Evolutionary conservation across 2,888 invertebrate species (phyloP).

Genomic region (Drosophila engyochracea): DNA sequence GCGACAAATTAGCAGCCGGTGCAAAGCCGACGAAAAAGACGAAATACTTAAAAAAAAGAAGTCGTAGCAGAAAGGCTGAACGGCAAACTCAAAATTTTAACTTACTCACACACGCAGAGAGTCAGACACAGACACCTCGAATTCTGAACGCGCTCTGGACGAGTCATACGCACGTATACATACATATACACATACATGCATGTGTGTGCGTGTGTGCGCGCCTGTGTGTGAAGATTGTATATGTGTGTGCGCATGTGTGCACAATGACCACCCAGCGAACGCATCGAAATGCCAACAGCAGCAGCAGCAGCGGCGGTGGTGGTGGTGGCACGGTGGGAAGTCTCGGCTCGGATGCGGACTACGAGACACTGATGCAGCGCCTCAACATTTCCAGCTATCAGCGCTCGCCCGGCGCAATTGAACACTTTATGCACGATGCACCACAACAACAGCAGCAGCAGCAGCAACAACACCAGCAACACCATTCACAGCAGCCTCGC

Average conservation of each 20-base stretch:
- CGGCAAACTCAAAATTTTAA: conserved; percentile 11
- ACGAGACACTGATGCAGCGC: conserved; percentile 83
- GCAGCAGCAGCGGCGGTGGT: conserved; percentile 10
- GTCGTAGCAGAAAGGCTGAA: conserved; percentile 8
- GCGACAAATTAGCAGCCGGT: conserved; percentile 1
- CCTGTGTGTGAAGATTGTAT: conserved; percentile 5
- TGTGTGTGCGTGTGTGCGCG: conserved; percentile 11
- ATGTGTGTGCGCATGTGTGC: conserved; percentile 29
- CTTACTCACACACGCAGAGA: not conserved
- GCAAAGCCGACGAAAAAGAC: conserved; percentile 9
- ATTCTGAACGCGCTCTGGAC: conserved; percentile 32
- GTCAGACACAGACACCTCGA: not conserved
- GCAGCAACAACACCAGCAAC: conserved; percentile 83
- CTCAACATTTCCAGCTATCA: conserved; percentile 78
- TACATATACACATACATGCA: conserved; percentile 4
- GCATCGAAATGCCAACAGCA: conserved; percentile 64
- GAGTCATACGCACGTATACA: conserved; percentile 26
- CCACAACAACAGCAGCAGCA: conserved; percentile 84
- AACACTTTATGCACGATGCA: conserved; percentile 73
- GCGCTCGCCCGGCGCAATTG: conserved; percentile 74
- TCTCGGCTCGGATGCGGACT: conserved; percentile 64
- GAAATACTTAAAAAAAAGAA: not conserved
- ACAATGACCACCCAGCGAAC: conserved; percentile 74
- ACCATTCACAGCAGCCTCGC: conserved; percentile 85
- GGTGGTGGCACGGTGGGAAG: conserved; percentile 23